Percentiles rank a stretch among this genome's conserved stretches.
phyloP scores from a whole-genome alignment of 2,888 invertebrate genomes.

The Watsonalla binaria region DNA sequence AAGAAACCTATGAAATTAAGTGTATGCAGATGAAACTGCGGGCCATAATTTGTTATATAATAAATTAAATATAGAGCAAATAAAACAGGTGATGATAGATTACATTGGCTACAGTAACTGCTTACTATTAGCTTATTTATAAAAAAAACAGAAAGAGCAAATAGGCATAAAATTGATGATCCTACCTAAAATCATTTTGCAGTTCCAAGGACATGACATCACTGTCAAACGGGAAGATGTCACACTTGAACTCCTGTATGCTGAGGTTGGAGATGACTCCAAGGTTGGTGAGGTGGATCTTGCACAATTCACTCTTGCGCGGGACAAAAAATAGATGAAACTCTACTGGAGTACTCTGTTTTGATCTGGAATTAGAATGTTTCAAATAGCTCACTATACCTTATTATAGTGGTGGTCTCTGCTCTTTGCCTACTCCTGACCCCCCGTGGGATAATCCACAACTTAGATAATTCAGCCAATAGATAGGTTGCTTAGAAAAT shows the following conservation, averaged over 20 bases:
- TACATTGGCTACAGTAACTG: no score
- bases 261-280: conserved; percentile 89
- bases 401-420: not conserved
- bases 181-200: conserved; percentile 85
- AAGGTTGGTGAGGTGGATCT: conserved; percentile 89
- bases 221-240: conserved; percentile 93
- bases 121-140: no score
- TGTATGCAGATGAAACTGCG: no score
- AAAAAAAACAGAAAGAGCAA: no score
- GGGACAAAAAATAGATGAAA: conserved; percentile 95
- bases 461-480: no score
- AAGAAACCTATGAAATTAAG: no score
- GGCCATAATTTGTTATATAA: no score
- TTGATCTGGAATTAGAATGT: conserved; percentile 34
- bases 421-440: no score
- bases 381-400: not conserved
- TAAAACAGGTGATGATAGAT: no score
- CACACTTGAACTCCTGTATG: conserved; percentile 90
- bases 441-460: no score
- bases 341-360: conserved; percentile 76
- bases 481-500: no score
- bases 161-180: not conserved
- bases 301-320: conserved; percentile 90
- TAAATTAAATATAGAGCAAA: no score
- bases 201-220: conserved; percentile 96